Percentiles rank a stretch among this genome's conserved stretches.
Evolutionary conservation across 1,140 invertebrate species (phyloP).

Genomic region (Chironomus striatipennis): DNA sequence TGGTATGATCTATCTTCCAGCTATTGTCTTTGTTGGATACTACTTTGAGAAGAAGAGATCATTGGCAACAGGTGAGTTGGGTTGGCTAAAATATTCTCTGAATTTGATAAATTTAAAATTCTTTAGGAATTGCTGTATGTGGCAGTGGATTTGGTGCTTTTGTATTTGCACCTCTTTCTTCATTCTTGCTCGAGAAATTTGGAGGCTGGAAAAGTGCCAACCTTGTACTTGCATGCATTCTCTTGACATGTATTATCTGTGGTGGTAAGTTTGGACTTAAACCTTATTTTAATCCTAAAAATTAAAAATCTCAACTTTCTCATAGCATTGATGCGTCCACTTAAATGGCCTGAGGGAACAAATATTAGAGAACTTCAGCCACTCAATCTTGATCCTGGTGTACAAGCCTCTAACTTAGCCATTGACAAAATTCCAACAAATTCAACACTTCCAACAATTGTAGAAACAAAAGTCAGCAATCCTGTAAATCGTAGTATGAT

Average conservation of each 20-base stretch:
- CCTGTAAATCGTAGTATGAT: neutral
- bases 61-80: slow-evolving; percentile 77
- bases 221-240: slow-evolving; percentile 82
- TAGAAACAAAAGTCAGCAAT: neutral
- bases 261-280: slow-evolving; percentile 64
- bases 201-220: slow-evolving; percentile 85
- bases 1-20: slow-evolving; percentile 96
- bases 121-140: slow-evolving; percentile 80
- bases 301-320: slow-evolving; percentile 48
- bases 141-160: slow-evolving; percentile 94
- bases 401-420: slow-evolving; percentile 77
- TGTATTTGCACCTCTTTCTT: slow-evolving; percentile 80
- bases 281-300: slow-evolving; percentile 40
- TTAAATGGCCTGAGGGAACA: slow-evolving; percentile 82
- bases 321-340: slow-evolving; percentile 64
- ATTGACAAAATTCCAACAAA: slow-evolving; percentile 51
- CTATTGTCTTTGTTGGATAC: slow-evolving; percentile 95
- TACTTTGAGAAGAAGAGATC: slow-evolving; percentile 97
- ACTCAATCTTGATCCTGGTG: slow-evolving; percentile 85
- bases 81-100: too few species aligned
- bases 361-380: slow-evolving; percentile 82
- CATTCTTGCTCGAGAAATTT: slow-evolving; percentile 62
- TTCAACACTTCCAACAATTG: slow-evolving; percentile 46
- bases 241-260: slow-evolving; percentile 86
- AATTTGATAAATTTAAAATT: too few species aligned